Evolutionary conservation across 1,140 invertebrate species (phyloP).

Genomic region (Linepithema humile): DNA sequence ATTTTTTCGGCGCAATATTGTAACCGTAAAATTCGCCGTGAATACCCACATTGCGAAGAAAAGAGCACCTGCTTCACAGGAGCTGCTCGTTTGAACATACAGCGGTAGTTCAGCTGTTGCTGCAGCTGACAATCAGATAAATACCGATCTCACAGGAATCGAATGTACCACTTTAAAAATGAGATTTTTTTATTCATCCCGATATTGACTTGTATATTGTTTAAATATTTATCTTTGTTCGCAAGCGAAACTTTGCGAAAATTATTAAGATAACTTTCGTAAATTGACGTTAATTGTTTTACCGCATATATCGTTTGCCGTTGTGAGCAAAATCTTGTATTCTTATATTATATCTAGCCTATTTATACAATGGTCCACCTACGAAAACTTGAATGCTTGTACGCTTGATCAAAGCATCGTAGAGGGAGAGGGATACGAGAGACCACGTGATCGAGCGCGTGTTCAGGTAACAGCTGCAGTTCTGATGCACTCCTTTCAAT

Average conservation of each 20-base stretch:
- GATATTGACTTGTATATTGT: no score
- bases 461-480: conserved; percentile 68
- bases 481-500: conserved; percentile 66
- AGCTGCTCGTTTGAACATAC: conserved; percentile 37
- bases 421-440: not conserved
- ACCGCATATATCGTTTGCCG: no score
- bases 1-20: not conserved
- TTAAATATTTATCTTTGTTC: no score
- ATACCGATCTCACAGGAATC: not conserved
- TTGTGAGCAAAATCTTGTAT: no score
- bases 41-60: conserved; percentile 75
- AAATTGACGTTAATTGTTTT: no score
- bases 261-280: no score
- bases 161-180: no score
- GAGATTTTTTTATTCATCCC: no score
- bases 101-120: conserved; percentile 52
- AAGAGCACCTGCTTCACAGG: conserved; percentile 75
- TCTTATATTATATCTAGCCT: no score
- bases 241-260: no score
- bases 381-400: not conserved
- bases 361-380: not conserved
- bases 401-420: not conserved
- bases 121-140: conserved; percentile 58
- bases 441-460: conserved; percentile 71
- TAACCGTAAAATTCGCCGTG: no score